Evolutionary conservation across 2,888 invertebrate species (phyloP).

Genomic region (Monopis laevigella): DNA sequence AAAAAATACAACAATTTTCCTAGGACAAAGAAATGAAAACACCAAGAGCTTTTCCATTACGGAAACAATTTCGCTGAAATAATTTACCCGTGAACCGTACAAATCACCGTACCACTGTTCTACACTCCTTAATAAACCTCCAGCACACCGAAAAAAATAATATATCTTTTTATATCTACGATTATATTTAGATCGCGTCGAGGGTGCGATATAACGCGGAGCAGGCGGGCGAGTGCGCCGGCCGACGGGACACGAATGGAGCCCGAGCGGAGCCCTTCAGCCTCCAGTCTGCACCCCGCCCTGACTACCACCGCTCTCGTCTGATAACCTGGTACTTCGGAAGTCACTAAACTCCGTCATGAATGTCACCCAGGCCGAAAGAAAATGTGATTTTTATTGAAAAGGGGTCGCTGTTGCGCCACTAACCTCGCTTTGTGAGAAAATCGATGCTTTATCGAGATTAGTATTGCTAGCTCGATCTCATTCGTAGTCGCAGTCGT

Average conservation of each 20-base stretch:
- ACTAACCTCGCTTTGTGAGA: slow-evolving; percentile 39
- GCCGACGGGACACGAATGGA: slow-evolving; percentile 47
- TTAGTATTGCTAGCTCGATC: slow-evolving; percentile 12
- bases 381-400: slow-evolving; percentile 61
- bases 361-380: slow-evolving; percentile 55
- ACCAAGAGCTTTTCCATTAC: neutral
- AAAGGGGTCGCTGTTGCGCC: slow-evolving; percentile 44
- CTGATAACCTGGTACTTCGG: slow-evolving; percentile 67
- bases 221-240: slow-evolving; percentile 47
- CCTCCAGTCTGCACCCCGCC: slow-evolving; percentile 27
- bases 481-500: neutral
- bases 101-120: slow-evolving; percentile 48
- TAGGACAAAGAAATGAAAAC: neutral
- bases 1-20: neutral
- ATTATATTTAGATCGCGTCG: neutral
- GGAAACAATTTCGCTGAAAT: slow-evolving; percentile 1
- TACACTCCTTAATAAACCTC: slow-evolving; percentile 51
- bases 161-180: neutral
- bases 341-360: slow-evolving; percentile 63
- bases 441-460: slow-evolving; percentile 41
- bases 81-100: slow-evolving; percentile 31
- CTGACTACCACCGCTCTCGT: slow-evolving; percentile 31
- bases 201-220: slow-evolving; percentile 24
- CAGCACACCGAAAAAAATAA: slow-evolving; percentile 20
- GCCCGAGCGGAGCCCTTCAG: slow-evolving; percentile 43